phyloP scores from a whole-genome alignment of 2,888 invertebrate species.

The Orthosia cruda region DNA sequence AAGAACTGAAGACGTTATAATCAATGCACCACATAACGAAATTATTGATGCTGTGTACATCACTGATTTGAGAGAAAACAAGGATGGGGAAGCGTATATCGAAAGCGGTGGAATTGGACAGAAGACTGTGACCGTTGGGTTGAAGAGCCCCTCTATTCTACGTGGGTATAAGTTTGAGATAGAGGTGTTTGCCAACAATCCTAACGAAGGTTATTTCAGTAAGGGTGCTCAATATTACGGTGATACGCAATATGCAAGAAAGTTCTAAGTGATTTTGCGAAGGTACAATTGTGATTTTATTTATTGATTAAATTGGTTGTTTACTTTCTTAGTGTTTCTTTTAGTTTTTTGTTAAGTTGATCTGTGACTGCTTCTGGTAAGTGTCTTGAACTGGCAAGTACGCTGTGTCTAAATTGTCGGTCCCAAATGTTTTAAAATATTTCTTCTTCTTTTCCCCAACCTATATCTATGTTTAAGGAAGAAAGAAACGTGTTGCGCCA shows the following conservation, averaged over 20 bases:
- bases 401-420: no score
- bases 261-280: conserved; percentile 69
- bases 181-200: conserved; percentile 81
- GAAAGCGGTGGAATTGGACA: conserved; percentile 84
- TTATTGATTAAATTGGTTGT: conserved; percentile 45
- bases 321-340: conserved; percentile 11
- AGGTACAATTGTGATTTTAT: conserved; percentile 23
- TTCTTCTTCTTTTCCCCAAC: no score
- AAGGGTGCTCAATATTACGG: conserved; percentile 74
- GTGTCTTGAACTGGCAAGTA: no score
- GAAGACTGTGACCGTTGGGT: conserved; percentile 80
- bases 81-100: conserved; percentile 82
- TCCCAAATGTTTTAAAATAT: no score
- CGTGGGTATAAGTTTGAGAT: conserved; percentile 85
- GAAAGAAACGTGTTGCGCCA: no score
- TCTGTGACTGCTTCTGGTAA: no score
- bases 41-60: conserved; percentile 83
- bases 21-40: conserved; percentile 79
- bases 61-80: conserved; percentile 83
- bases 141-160: conserved; percentile 84
- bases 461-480: no score
- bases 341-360: neutral
- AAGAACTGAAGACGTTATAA: conserved; percentile 80
- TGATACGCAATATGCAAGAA: conserved; percentile 76
- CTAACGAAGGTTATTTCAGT: conserved; percentile 71